Percentiles rank a stretch among this genome's conserved stretches.
These are phyloP conservation scores for Eucera pruinosa DNA, from an alignment of 2,888 invertebrate species.

Conservation along the genomic window DNA sequence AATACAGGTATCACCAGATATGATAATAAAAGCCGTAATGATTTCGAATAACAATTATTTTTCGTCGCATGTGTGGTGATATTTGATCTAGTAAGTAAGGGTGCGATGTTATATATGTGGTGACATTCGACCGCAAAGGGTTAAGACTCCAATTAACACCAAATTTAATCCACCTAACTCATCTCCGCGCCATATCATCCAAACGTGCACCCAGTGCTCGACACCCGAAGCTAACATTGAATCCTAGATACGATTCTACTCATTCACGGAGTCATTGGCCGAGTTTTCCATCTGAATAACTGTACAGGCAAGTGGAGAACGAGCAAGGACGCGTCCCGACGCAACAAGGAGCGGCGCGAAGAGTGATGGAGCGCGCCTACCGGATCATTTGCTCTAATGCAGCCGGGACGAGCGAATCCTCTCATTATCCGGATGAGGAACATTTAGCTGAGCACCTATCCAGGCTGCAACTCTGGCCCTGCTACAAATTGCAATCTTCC, in stretches of 20 bases:
- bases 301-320: conserved; percentile 25
- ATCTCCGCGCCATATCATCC: background rate
- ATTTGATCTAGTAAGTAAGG: no score
- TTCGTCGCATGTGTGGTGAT: no score
- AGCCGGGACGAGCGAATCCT: conserved; percentile 57
- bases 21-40: no score
- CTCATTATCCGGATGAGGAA: conserved; percentile 68
- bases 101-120: no score
- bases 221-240: background rate
- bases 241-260: background rate
- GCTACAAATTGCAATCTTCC: conserved; percentile 69
- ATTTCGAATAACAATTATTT: no score
- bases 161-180: background rate
- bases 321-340: conserved; percentile 31
- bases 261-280: conserved; percentile 37
- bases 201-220: background rate
- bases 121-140: no score
- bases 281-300: conserved; percentile 50
- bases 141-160: no score
- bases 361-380: conserved; percentile 46
- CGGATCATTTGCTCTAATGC: conserved; percentile 71
- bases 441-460: conserved; percentile 65
- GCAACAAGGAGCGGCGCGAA: conserved; percentile 19
- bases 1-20: no score
- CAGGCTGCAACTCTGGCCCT: conserved; percentile 24